Evolutionary conservation across 2,113 vertebrate species (phyloP).

Genomic region (Phyllostomus discolor): DNA sequence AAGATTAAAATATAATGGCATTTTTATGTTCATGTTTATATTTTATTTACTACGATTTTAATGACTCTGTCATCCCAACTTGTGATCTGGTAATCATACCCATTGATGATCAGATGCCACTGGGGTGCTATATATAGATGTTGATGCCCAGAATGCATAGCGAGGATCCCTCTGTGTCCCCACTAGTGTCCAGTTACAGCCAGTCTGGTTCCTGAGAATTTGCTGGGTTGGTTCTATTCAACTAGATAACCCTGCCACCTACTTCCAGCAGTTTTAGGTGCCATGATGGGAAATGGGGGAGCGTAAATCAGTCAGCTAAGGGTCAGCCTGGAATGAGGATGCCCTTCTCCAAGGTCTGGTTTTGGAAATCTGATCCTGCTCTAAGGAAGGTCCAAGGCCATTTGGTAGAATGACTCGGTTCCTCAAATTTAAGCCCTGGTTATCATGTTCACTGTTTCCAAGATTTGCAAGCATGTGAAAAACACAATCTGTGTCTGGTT

Average conservation of each 20-base stretch:
- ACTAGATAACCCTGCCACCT: not conserved
- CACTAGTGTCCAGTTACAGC: not conserved
- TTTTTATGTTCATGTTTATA: slow-evolving; percentile 72
- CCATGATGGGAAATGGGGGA: not conserved
- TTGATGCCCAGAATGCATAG: not conserved
- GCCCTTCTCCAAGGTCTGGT: not conserved
- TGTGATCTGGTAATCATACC: slow-evolving; percentile 34
- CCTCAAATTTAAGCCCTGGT: slow-evolving; percentile 5
- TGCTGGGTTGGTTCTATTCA: not conserved
- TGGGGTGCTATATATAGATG: not conserved
- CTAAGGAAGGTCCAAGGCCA: not conserved
- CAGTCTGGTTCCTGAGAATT: not conserved
- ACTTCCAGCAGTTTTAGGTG: slow-evolving; percentile 8
- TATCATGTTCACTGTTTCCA: slow-evolving; percentile 47
- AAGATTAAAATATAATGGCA: slow-evolving; percentile 55
- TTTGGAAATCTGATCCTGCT: not conserved
- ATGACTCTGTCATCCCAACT: slow-evolving; percentile 42
- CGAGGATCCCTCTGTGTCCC: not conserved
- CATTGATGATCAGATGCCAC: not conserved
- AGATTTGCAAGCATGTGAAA: slow-evolving; percentile 60
- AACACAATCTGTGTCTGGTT: slow-evolving; percentile 42
- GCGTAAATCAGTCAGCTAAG: not conserved
- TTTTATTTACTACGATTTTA: slow-evolving; percentile 65
- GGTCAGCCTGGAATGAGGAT: not conserved
- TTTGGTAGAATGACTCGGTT: slow-evolving; percentile 3